phyloP scores from a whole-genome alignment of 2,113 vertebrate species.

The Pelecanus crispus region DNA sequence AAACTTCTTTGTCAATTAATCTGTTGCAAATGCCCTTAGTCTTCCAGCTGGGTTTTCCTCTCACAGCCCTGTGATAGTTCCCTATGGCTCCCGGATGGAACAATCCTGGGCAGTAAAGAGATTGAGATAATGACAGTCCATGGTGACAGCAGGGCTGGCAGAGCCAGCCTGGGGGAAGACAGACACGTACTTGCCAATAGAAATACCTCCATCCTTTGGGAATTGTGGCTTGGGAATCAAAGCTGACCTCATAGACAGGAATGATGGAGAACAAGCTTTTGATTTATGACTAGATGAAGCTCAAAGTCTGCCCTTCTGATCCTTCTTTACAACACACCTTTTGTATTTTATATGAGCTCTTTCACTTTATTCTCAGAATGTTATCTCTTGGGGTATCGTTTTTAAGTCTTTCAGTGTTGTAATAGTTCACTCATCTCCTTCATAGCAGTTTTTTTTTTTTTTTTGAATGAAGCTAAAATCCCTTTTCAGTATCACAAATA shows the following conservation, averaged over 20 bases:
- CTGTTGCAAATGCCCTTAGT: constrained; percentile 10
- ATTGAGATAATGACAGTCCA: constrained; percentile 62
- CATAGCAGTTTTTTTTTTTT: neutral
- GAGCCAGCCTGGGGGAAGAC: constrained; percentile 48
- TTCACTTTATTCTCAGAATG: constrained; percentile 52
- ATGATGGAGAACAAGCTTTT: constrained; percentile 62
- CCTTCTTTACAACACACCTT: constrained; percentile 68
- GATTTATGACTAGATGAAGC: constrained; percentile 66
- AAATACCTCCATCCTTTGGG: constrained; percentile 55
- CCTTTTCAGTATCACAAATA: neutral
- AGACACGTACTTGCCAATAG: constrained; percentile 59
- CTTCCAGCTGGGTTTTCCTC: constrained; percentile 24
- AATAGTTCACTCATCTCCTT: constrained; percentile 50
- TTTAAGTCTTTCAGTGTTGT: constrained; percentile 31
- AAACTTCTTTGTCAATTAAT: constrained; percentile 60
- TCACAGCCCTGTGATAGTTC: constrained; percentile 27
- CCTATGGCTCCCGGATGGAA: constrained; percentile 44
- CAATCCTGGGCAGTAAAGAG: constrained; percentile 67
- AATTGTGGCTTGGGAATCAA: constrained; percentile 64
- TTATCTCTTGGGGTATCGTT: constrained; percentile 57
- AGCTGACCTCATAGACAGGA: constrained; percentile 59
- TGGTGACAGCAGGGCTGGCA: constrained; percentile 67
- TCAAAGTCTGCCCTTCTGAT: constrained; percentile 66
- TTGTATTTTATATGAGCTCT: constrained; percentile 63
- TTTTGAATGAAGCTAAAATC: neutral